These are phyloP conservation scores for Neuroterus valhalla DNA, from an alignment of 1,140 invertebrate species.

Conservation along the genomic window DNA sequence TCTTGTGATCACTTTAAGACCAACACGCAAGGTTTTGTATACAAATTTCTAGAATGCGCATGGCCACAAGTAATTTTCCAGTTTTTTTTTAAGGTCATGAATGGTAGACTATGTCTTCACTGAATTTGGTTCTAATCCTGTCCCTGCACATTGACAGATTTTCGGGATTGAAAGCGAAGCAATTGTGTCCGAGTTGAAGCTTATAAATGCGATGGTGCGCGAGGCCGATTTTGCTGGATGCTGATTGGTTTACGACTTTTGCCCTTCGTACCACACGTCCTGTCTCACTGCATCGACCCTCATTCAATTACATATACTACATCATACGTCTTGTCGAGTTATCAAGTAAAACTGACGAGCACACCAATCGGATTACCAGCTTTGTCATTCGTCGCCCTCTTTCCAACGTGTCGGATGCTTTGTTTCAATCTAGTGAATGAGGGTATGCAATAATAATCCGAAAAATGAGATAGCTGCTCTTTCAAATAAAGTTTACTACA, in stretches of 20 bases:
- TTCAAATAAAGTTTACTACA: not conserved
- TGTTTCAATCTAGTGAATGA: not conserved
- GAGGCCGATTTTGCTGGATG: conserved; percentile 38
- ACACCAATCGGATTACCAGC: conserved; percentile 53
- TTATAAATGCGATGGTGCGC: conserved; percentile 16
- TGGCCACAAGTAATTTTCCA: too few relatives aligned
- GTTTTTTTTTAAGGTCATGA: too few relatives aligned
- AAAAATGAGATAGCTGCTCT: not conserved
- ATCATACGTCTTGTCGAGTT: conserved; percentile 53
- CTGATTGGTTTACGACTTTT: conserved; percentile 37
- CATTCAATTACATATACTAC: conserved; percentile 55
- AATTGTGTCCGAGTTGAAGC: conserved; percentile 31
- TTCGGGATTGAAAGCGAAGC: conserved; percentile 30
- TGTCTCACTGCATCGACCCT: conserved; percentile 38
- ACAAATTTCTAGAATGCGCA: too few relatives aligned
- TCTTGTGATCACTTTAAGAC: not conserved
- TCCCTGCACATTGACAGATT: not conserved
- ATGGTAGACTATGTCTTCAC: too few relatives aligned
- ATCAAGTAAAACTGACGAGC: conserved; percentile 50
- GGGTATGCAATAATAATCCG: not conserved
- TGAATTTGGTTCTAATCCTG: not conserved
- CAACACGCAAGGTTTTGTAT: not conserved
- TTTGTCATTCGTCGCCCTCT: conserved; percentile 10
- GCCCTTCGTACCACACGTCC: conserved; percentile 27
- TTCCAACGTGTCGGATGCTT: conserved; percentile 16